A percentile compares a stretch with the other conserved stretches of the same genome.
Evolutionary conservation across 1,140 invertebrate genomes (phyloP).

Genomic region (Mycetomoellerius zeteki): DNA sequence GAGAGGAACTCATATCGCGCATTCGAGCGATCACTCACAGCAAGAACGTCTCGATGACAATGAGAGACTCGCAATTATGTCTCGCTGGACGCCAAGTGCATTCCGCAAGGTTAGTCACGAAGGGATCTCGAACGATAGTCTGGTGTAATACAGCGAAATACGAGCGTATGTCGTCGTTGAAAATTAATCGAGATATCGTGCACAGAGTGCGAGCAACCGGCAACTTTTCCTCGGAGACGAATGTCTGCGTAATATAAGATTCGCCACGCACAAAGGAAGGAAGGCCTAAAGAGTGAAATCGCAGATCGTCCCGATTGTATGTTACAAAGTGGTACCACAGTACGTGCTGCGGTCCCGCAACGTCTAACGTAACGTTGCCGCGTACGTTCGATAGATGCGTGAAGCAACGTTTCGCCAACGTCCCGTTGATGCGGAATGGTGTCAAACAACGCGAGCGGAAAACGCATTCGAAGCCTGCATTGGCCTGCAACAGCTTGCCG

Average conservation of each 20-base stretch:
- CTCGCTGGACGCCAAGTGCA: neutral
- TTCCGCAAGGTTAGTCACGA: slow-evolving; percentile 10
- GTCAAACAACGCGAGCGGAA: neutral
- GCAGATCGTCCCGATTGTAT: neutral
- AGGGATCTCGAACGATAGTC: neutral
- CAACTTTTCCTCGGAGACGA: neutral
- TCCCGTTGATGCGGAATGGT: neutral
- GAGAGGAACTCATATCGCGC: slow-evolving; percentile 14
- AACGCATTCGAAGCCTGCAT: neutral
- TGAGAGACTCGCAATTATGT: neutral
- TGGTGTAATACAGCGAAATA: too few species aligned
- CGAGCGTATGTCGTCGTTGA: neutral
- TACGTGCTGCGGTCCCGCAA: neutral
- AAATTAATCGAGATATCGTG: neutral
- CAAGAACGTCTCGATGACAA: neutral
- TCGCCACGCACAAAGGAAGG: neutral
- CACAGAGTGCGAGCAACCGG: slow-evolving; percentile 17
- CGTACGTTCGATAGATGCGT: neutral
- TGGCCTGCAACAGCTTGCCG: too few species aligned
- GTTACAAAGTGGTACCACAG: too few species aligned
- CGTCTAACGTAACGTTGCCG: neutral
- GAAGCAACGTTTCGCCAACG: neutral
- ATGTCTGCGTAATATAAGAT: neutral
- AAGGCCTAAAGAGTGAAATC: neutral
- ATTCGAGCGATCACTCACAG: neutral